Evolutionary conservation across 2,888 invertebrate species (phyloP).

Genomic region (Caenorhabditis japonica): DNA sequence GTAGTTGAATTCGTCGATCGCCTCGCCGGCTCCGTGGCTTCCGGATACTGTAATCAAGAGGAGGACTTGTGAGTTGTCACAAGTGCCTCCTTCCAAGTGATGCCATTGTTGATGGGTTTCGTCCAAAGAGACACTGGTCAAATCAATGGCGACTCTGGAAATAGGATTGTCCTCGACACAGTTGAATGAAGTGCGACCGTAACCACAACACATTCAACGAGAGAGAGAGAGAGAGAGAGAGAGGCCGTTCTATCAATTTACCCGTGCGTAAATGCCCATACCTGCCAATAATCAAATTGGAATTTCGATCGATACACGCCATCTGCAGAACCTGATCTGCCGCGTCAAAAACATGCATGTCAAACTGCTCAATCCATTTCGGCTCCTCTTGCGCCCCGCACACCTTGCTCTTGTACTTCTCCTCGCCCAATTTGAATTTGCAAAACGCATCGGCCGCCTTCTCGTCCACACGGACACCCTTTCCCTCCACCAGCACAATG

Average conservation of each 20-base stretch:
- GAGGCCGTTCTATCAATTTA: too few species aligned
- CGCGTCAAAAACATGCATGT: slow-evolving; percentile 94
- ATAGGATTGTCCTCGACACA: too few species aligned
- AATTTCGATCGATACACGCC: slow-evolving; percentile 89
- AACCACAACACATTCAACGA: too few species aligned
- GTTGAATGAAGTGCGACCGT: too few species aligned
- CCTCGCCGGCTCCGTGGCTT: slow-evolving; percentile 92
- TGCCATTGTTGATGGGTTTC: slow-evolving; percentile 91
- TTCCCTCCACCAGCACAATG: slow-evolving; percentile 94
- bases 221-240: too few species aligned
- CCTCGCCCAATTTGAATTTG: slow-evolving; percentile 95
- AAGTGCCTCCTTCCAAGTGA: slow-evolving; percentile 87
- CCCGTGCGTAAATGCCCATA: too few species aligned
- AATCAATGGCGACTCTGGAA: slow-evolving; percentile 87
- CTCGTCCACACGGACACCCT: slow-evolving; percentile 88
- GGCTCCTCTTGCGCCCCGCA: slow-evolving; percentile 88
- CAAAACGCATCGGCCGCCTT: slow-evolving; percentile 84
- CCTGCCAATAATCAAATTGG: slow-evolving; percentile 90
- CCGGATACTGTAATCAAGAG: slow-evolving; percentile 94
- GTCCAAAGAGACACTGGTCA: slow-evolving; percentile 88
- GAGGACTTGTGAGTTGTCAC: slow-evolving; percentile 81
- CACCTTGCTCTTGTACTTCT: slow-evolving; percentile 94
- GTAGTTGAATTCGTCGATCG: slow-evolving; percentile 82
- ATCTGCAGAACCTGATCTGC: slow-evolving; percentile 92
- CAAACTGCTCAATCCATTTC: slow-evolving; percentile 96